A percentile compares a stretch with the other conserved stretches of the same genome.
Evolutionary conservation across 2,113 vertebrate genomes (phyloP).

Genomic region (Nannospalax galili): DNA sequence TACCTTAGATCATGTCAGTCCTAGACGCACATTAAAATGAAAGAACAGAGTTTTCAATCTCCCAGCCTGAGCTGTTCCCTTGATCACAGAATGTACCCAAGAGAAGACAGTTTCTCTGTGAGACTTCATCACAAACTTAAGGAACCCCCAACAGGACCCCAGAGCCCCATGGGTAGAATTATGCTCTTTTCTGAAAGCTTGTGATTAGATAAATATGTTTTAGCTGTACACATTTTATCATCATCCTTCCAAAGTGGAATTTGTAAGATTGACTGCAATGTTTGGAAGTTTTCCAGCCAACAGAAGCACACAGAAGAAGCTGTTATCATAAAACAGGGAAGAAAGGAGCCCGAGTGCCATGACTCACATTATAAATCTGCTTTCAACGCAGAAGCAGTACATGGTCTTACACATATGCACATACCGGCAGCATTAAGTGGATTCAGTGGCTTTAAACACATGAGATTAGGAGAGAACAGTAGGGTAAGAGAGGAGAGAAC

Average conservation of each 20-base stretch:
- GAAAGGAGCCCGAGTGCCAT: not conserved
- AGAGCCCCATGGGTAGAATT: not conserved
- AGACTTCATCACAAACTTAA: not conserved
- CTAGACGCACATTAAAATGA: not conserved
- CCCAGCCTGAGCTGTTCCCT: not conserved
- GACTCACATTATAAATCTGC: conserved; percentile 56
- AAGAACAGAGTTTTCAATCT: conserved; percentile 13
- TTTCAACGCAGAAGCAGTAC: conserved; percentile 35
- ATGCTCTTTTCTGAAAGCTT: not conserved
- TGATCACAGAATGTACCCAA: not conserved
- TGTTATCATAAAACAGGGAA: conserved; percentile 47
- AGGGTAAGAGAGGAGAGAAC: not conserved
- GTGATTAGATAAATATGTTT: not conserved
- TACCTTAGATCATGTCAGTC: not conserved
- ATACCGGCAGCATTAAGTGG: not conserved
- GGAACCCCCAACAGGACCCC: not conserved
- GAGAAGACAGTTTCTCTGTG: not conserved
- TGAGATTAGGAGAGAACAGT: not conserved
- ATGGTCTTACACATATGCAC: too few species aligned
- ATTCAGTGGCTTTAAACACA: not conserved
- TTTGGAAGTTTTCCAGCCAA: conserved; percentile 34
- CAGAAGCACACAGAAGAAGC: not conserved
- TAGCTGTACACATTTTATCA: not conserved
- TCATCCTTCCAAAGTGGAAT: not conserved
- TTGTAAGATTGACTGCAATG: not conserved